Base-by-base conservation (phyloP, 2,888 invertebrate genomes). In the Baronia brevicornis region DNA sequence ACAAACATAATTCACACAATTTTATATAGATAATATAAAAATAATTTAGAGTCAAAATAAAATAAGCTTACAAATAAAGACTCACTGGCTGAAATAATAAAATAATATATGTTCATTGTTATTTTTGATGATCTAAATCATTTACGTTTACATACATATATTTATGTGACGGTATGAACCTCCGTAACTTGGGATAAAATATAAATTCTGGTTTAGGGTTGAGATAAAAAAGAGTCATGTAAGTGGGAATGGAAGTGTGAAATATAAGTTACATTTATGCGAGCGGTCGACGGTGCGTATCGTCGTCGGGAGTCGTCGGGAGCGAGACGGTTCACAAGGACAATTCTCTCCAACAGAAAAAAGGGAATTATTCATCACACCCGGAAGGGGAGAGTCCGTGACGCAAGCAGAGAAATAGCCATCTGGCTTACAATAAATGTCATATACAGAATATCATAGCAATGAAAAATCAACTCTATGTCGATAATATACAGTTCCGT, bases 301-400 rank as follows among this genome's bases (percentile, higher is more conserved):
- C 79, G 78, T n/a, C n/a, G n/a, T n/a, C n/a, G n/a, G n/a, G n/a
- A 73, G 74, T 74, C 74, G 65, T 66, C 65, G 63, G 66, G 68
- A n/a, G n/a, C n/a, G n/a, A n/a, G n/a, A 71, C 74, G 77, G 73
- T 78, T 79, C 73, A 68, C 77, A 75, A 75, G 74, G 79, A 84
- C 82, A 77, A 75, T 82, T 70, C 70, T 71, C 68, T 69, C 70
- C 58, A 68, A 60, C 67, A 79, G 78, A 78, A 75, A 78, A 82
- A 79, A 73, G 75, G 72, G 82, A 82, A 84, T 84, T 82, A 84
- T 84, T 84, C 82, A 84, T 82, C 82, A 75, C 80, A 82, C 84
- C 82, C 84, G 84, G 84, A 84, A 84, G 82, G 82, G 84, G 82
- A 82, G 82, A 82, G 71, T 57, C 70, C 71, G 68, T 82, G 84